Conservation (phyloP, 2,797 vertebrate genomes). For the Balearica regulorum region DNA sequence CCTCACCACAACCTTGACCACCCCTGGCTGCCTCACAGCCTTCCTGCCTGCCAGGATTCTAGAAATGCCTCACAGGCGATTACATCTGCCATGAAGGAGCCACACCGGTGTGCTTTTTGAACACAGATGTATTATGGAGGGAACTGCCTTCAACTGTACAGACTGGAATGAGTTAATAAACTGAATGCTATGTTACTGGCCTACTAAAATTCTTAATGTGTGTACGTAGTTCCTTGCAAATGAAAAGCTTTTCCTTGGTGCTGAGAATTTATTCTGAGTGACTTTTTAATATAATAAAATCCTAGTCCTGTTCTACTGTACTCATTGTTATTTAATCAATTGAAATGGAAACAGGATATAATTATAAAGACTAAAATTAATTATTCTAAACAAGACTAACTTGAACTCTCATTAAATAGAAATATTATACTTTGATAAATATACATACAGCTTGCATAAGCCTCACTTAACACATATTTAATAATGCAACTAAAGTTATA, state of each 20-base stretch:
- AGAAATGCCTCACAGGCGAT: neutral
- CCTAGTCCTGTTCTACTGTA: neutral
- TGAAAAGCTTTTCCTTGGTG: neutral
- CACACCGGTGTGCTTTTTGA: neutral
- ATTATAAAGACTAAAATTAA: neutral
- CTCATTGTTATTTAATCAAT: neutral
- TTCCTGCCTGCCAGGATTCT: neutral
- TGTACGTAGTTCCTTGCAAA: neutral
- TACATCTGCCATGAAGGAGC: neutral
- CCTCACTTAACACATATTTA: neutral
- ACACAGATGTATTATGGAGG: neutral
- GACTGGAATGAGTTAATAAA: neutral
- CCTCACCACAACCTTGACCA: neutral
- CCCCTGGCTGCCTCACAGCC: neutral
- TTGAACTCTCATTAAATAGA: neutral
- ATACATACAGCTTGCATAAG: neutral
- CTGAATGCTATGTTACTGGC: neutral
- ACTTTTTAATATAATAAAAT: conserved; percentile 2
- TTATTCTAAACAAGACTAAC: neutral
- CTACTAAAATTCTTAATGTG: neutral
- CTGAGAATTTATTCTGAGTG: neutral
- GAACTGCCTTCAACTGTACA: neutral
- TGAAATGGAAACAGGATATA: neutral
- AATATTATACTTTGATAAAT: neutral
- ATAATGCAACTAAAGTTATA: neutral